These are phyloP conservation scores for Drosophila equinoxialis DNA, from an alignment of 1,140 invertebrate species.

Conservation along the genomic window DNA sequence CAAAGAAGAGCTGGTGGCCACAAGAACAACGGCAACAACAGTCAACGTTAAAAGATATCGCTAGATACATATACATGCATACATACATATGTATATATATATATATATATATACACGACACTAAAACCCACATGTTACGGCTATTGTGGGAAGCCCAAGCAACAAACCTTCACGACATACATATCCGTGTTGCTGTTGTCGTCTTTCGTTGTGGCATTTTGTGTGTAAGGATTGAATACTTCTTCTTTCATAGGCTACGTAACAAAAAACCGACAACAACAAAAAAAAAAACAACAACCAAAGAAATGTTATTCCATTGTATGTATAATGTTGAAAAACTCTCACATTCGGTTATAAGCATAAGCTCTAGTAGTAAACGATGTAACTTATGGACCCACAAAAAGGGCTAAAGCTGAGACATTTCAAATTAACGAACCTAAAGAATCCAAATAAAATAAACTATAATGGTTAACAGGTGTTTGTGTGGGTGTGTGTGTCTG, in stretches of 20 bases:
- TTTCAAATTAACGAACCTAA: neutral
- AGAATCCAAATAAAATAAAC: neutral
- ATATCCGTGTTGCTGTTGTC: neutral
- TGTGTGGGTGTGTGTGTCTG: neutral
- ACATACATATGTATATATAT: constrained; percentile 32
- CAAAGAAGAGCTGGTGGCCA: constrained; percentile 45
- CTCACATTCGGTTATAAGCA: neutral
- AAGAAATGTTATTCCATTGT: too few relatives aligned
- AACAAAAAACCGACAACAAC: too few relatives aligned
- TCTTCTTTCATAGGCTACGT: neutral
- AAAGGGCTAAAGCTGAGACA: neutral
- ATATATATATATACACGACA: constrained; percentile 29
- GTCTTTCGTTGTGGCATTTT: neutral
- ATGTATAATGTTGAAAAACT: neutral
- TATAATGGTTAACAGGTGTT: neutral
- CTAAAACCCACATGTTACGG: constrained; percentile 72
- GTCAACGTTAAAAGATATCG: constrained; percentile 48
- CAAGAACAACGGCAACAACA: constrained; percentile 22
- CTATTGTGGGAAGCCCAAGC: constrained; percentile 34
- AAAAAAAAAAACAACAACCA: too few relatives aligned
- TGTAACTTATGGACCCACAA: neutral
- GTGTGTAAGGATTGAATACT: constrained; percentile 9
- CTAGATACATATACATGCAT: constrained; percentile 19
- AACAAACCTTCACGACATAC: constrained; percentile 6
- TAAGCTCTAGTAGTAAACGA: neutral